Base-by-base conservation (phyloP, 2,888 invertebrate species). In the Drosophila nr. perissopoda region DNA sequence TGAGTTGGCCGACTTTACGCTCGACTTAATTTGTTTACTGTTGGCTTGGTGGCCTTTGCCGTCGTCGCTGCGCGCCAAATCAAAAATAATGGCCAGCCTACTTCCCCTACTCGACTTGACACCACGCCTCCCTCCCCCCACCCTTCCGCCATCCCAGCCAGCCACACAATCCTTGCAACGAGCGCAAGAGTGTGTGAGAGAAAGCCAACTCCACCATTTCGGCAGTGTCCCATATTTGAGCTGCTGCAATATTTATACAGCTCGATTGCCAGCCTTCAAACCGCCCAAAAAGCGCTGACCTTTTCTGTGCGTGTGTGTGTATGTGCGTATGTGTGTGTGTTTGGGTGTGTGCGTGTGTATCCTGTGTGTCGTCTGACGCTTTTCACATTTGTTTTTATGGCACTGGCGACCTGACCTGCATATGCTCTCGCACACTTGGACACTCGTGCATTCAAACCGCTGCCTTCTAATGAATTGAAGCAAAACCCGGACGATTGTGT, bases 11-110 rank as follows among this genome's bases (percentile, higher is more conserved):
- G 74, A 83, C 74, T 86, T 86, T 83, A 86, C 88, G 86, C 86
- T 86, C 86, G 86, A 88, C 86, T 88, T 88, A 88, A 86, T 86
- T 88, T 86, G 86, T 86, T 86, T 88, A 86, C 86, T 88, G 85
- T 79, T 85, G 86, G 88, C 80, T 85, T 78, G 79, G 78, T 74
- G 86, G 82, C 80, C 82, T 70, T 75, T 75, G 74, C 74, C 71
- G 58, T 40, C 75, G 81, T 70, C 71, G 79, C 69, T 71, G 76
- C 63, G 75, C 67, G 74, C 79, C 86, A 85, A 85, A 88, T 88
- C 86, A 88, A 88, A 88, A 88, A 86, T 88, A 86, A 88, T 86
- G 80, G 74, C 62, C 61, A 70, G 77, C 75, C 62, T 38, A 46
- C 52, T 27, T 8, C 42, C 59, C 67, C 49, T 8, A 42, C 38